Evolutionary conservation across 2,888 invertebrate species (phyloP).

Genomic region (Orchesellides sinensis): DNA sequence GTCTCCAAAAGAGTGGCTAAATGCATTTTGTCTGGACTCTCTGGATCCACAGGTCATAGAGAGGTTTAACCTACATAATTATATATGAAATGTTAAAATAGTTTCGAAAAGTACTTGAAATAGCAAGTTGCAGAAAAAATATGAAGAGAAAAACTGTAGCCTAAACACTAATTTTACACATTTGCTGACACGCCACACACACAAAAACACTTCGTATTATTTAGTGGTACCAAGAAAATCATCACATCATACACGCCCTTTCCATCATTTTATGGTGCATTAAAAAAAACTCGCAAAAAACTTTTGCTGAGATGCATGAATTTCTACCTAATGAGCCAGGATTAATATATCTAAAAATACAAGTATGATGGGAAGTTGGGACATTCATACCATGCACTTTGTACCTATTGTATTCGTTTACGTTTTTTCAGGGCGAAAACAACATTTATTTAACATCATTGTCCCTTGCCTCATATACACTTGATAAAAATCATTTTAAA

Average conservation of each 20-base stretch:
- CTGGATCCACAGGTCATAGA: not conserved
- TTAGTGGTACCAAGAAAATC: conserved; percentile 12
- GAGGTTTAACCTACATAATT: not conserved
- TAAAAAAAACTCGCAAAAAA: not conserved
- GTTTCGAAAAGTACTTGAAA: too few relatives aligned
- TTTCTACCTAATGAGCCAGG: not conserved
- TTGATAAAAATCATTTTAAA: not conserved
- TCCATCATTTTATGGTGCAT: conserved; percentile 5
- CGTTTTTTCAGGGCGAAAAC: too few relatives aligned
- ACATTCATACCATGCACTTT: not conserved
- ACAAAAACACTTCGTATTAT: not conserved
- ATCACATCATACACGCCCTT: conserved; percentile 36
- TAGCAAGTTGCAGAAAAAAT: too few relatives aligned
- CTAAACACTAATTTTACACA: too few relatives aligned
- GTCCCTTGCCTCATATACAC: not conserved
- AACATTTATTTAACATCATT: too few relatives aligned
- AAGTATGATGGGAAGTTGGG: too few relatives aligned
- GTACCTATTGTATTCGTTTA: not conserved
- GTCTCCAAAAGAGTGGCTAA: conserved; percentile 51
- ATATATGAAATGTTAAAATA: too few relatives aligned
- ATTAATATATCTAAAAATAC: not conserved
- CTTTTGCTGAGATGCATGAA: not conserved
- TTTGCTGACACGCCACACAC: not conserved
- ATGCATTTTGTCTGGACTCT: conserved; percentile 56
- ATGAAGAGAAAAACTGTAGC: too few relatives aligned